A percentile compares a stretch with the other conserved stretches of the same genome.
Evolutionary conservation across 1,140 invertebrate genomes (phyloP).

Genomic region (Meloidogyne chitwoodi): DNA sequence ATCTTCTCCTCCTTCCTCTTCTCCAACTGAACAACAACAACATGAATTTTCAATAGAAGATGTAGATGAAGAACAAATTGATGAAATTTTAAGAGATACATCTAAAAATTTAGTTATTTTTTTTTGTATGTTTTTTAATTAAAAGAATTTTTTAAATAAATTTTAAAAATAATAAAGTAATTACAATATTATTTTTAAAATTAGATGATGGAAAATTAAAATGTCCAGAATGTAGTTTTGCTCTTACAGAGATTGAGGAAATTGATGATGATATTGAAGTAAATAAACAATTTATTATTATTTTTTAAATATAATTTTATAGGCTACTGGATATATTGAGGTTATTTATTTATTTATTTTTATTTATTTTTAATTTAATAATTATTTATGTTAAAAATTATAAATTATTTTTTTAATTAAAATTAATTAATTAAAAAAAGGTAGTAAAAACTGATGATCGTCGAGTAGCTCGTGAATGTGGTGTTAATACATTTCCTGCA

Average conservation of each 20-base stretch:
- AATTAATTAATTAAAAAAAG: constrained; percentile 24
- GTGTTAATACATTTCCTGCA: constrained; percentile 56
- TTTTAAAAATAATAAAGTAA: too few relatives aligned
- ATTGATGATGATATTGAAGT: constrained; percentile 59
- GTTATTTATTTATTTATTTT: constrained; percentile 18
- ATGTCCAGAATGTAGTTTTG: constrained; percentile 53
- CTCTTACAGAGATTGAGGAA: constrained; percentile 56
- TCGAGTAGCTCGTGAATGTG: constrained; percentile 55
- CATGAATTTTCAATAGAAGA: constrained; percentile 59
- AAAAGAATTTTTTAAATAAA: background rate
- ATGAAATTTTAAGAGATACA: constrained; percentile 55
- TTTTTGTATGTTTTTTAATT: constrained; percentile 48
- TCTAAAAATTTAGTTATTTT: constrained; percentile 59
- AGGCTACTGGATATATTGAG: constrained; percentile 57
- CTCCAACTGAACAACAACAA: constrained; percentile 23
- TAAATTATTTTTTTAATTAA: background rate
- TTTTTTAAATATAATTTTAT: background rate
- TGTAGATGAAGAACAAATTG: constrained; percentile 59
- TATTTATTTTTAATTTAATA: background rate
- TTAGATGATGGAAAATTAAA: constrained; percentile 58
- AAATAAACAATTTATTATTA: background rate
- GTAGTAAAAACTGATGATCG: constrained; percentile 60
- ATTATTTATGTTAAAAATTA: background rate
- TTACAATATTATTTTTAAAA: constrained; percentile 24
- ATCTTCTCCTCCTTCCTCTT: background rate